Evolutionary conservation across 2,888 invertebrate genomes (phyloP).

Genomic region (Cyclophora albipunctata): DNA sequence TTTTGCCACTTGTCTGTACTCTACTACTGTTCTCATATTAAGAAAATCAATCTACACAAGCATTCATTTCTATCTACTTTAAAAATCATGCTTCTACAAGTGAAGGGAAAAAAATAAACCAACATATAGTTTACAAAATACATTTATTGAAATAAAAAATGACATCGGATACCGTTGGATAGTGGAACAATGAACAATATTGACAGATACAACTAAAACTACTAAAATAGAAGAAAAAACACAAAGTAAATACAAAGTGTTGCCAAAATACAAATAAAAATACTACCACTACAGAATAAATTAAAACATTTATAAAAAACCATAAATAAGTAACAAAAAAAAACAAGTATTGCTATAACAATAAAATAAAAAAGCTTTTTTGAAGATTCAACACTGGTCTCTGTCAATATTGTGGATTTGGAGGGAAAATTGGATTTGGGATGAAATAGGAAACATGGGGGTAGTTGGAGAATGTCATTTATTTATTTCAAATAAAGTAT

Average conservation of each 20-base stretch:
- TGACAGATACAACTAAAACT: slow-evolving; percentile 65
- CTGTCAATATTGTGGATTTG: slow-evolving; percentile 71
- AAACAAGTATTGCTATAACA: slow-evolving; percentile 65
- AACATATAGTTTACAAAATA: slow-evolving; percentile 47
- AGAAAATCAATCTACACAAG: no score
- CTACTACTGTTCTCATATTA: no score
- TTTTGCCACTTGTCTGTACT: no score
- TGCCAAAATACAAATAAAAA: slow-evolving; percentile 45
- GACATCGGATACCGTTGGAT: slow-evolving; percentile 64
- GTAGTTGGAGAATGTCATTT: slow-evolving; percentile 54
- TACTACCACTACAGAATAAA: slow-evolving; percentile 66
- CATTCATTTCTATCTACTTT: no score
- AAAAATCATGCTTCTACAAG: no score
- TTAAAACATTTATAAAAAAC: slow-evolving; percentile 60
- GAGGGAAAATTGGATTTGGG: slow-evolving; percentile 18
- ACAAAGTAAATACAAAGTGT: slow-evolving; percentile 52
- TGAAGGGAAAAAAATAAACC: slow-evolving; percentile 35
- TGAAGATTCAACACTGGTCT: slow-evolving; percentile 72
- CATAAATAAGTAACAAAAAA: slow-evolving; percentile 68
- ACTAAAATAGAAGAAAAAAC: slow-evolving; percentile 52
- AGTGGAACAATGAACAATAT: slow-evolving; percentile 67
- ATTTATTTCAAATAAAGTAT: slow-evolving; percentile 67
- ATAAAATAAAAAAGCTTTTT: slow-evolving; percentile 60
- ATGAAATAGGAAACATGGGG: slow-evolving; percentile 8
- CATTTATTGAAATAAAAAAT: slow-evolving; percentile 75